A percentile compares a stretch with the other conserved stretches of the same genome.
Evolutionary conservation across 2,113 vertebrate species (phyloP).

Genomic region (Heterocephalus glaber): DNA sequence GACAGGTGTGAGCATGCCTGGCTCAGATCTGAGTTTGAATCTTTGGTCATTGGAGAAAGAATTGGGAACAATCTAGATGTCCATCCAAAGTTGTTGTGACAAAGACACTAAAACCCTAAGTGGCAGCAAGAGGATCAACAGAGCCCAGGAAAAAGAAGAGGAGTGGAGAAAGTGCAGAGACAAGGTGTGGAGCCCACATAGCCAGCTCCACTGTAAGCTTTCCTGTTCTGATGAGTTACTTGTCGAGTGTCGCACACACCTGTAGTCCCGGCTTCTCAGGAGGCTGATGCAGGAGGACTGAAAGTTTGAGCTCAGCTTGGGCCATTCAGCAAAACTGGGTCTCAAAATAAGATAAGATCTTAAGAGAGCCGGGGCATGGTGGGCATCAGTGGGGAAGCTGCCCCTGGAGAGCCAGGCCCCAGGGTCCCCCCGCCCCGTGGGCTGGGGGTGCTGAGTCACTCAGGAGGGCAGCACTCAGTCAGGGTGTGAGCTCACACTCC

Average conservation of each 20-base stretch:
- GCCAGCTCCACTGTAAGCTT: not conserved
- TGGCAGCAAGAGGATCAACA: not conserved
- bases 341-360: not conserved
- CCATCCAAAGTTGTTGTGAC: not conserved
- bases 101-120: not conserved
- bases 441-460: too few relatives aligned
- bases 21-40: not conserved
- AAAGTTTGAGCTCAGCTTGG: not conserved
- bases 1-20: not conserved
- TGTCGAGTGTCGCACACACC: too few relatives aligned
- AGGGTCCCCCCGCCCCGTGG: too few relatives aligned
- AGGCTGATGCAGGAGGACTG: not conserved
- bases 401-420: not conserved
- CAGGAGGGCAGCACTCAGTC: too few relatives aligned
- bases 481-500: too few relatives aligned
- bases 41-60: not conserved
- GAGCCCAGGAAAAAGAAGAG: not conserved
- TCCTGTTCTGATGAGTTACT: not conserved
- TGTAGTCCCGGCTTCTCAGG: not conserved
- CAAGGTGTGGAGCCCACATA: not conserved
- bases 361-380: not conserved
- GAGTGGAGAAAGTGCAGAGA: not conserved
- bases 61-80: not conserved
- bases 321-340: not conserved
- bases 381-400: not conserved